Evolutionary conservation across 2,888 invertebrate species (phyloP).

Genomic region (Acrobasis suavella): DNA sequence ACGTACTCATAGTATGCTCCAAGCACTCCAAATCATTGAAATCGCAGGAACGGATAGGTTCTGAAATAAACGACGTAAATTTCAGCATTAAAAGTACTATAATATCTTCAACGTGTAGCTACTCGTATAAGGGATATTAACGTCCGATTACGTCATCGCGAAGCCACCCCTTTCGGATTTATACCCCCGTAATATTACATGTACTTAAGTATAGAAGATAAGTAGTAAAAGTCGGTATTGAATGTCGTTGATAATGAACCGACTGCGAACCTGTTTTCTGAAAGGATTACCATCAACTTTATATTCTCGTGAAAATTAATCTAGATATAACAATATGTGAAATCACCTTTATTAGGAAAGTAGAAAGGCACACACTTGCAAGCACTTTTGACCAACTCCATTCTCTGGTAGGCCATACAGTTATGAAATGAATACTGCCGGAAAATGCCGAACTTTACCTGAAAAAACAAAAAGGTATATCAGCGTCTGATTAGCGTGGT

Average conservation of each 20-base stretch:
- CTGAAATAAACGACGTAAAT: conserved; percentile 50
- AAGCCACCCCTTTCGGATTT: too few relatives aligned
- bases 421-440: conserved; percentile 84
- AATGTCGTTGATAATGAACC: too few relatives aligned
- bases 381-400: conserved; percentile 58
- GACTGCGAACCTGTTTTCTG: too few relatives aligned
- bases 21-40: conserved; percentile 78
- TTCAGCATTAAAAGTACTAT: conserved; percentile 11
- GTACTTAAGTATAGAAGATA: too few relatives aligned
- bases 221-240: too few relatives aligned
- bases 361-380: conserved; percentile 85
- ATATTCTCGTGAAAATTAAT: too few relatives aligned
- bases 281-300: too few relatives aligned
- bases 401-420: conserved; percentile 84
- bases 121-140: too few relatives aligned
- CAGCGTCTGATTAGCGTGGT: too few relatives aligned
- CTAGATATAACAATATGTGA: too few relatives aligned
- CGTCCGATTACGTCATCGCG: too few relatives aligned
- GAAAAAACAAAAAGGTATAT: conserved; percentile 36
- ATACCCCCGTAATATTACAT: too few relatives aligned
- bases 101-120: not conserved
- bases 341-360: conserved; percentile 65
- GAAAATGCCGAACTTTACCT: conserved; percentile 57
- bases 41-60: conserved; percentile 63
- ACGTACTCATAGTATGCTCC: conserved; percentile 34